Base-by-base conservation (phyloP, 1,140 invertebrate genomes). In the Megalopta genalis region DNA sequence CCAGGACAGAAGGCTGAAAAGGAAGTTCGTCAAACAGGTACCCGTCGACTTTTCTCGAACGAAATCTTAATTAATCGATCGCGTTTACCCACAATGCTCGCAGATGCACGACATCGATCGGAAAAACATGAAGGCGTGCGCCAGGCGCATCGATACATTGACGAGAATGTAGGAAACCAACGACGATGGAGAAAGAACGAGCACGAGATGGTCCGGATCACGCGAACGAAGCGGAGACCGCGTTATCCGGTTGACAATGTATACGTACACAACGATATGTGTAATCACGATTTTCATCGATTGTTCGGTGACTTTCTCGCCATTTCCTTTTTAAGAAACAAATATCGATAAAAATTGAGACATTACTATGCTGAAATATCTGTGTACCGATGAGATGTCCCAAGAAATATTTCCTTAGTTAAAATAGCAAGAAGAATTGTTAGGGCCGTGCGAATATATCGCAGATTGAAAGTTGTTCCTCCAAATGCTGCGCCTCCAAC, bases 61-160 rank as follows among this genome's bases (percentile, higher is more conserved):
- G 49, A 14, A 18, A 16, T 6, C 5, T n/a, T 7, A 8, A n/a
- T 8, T 9, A 57, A 57, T 57, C n/a, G 6, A 9, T 57, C 18
- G 2, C n/a, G n/a, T 76, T 67, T 32, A 16, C 0, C 59, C 23
- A 63, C 46, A 10, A 62, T 46, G 4, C 32, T 32, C 32, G 32
- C 4, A 88, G 88, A 65, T 86, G 9, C 75, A 78, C 27, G 76
- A 86, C 25, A 84, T 89, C 21, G 88, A 89, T 76, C 81, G 65
- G 1, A 88, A 86, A 27, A 65, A 86, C 2, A 27, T 86, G 6
- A 57, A 79, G 57, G 57, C 84, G 10, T 86, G 78, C 27, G 77
- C 77, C 14, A 83, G 80, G 42, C 63, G 42, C 16, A 21, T 65
- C 0, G 37, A 67, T n/a, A 79, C 68, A 18, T 74, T 70, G 27